phyloP scores from a whole-genome alignment of 2,113 vertebrate species.

The Synchiropus splendidus region DNA sequence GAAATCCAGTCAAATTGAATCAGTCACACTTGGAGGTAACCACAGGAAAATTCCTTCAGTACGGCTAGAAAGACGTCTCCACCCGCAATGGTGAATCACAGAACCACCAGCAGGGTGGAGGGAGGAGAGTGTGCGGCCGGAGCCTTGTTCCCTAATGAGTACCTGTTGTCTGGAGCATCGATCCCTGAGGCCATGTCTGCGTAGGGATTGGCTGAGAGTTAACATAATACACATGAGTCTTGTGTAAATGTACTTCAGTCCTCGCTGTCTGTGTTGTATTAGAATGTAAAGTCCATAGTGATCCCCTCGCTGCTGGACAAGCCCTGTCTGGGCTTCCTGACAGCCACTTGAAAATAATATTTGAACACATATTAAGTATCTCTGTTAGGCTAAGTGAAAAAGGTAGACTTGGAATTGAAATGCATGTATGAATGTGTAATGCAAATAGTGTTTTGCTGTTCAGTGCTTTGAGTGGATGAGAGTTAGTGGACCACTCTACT shows the following conservation, averaged over 20 bases:
- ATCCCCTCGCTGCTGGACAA: not conserved
- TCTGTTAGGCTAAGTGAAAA: no score
- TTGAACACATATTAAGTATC: no score
- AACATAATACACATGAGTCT: conserved; percentile 29
- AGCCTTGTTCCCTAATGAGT: conserved; percentile 15
- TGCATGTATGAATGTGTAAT: no score
- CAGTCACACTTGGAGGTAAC: conserved; percentile 18
- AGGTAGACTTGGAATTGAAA: no score
- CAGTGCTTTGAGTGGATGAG: no score
- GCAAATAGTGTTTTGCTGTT: no score
- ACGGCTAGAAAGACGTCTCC: conserved; percentile 16
- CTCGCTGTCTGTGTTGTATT: conserved; percentile 22
- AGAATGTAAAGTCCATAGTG: conserved; percentile 4
- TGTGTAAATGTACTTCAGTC: conserved; percentile 14
- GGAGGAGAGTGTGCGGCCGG: not conserved
- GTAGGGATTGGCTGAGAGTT: conserved; percentile 3
- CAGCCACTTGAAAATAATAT: no score
- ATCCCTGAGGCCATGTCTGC: conserved; percentile 22
- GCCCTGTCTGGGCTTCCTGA: no score
- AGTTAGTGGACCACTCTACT: no score
- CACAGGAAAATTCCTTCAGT: conserved; percentile 22
- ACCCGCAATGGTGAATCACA: not conserved
- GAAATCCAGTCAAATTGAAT: conserved; percentile 18
- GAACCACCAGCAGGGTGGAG: not conserved
- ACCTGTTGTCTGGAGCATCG: conserved; percentile 15